A percentile compares a stretch with the other conserved stretches of the same genome.
Evolutionary conservation across 1,140 invertebrate species (phyloP).

Genomic region (Hyles vespertilio): DNA sequence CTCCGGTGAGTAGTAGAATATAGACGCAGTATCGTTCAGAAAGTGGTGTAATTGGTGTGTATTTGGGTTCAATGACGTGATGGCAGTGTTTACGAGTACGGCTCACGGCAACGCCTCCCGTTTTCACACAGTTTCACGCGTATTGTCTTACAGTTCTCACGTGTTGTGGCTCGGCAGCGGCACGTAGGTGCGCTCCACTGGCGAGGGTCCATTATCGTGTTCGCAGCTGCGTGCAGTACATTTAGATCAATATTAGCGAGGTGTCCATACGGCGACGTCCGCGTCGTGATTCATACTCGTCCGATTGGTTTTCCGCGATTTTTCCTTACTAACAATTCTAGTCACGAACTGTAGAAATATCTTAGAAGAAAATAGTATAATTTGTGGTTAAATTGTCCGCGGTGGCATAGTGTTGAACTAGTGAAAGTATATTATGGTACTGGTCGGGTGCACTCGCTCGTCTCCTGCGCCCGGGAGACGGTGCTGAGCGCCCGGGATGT

Average conservation of each 20-base stretch:
- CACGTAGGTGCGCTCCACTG: slow-evolving; percentile 21
- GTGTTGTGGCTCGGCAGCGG: slow-evolving; percentile 45
- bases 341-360: slow-evolving; percentile 3
- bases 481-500: slow-evolving; percentile 46
- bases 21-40: slow-evolving; percentile 14
- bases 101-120: slow-evolving; percentile 72
- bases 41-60: slow-evolving; percentile 32
- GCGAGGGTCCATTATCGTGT: slow-evolving; percentile 6
- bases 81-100: slow-evolving; percentile 41
- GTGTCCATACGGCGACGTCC: slow-evolving; percentile 15
- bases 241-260: slow-evolving; percentile 10
- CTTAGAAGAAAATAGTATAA: not conserved
- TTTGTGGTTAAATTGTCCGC: too few relatives aligned
- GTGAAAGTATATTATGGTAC: slow-evolving; percentile 32
- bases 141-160: slow-evolving; percentile 64
- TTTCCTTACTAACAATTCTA: slow-evolving; percentile 12
- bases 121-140: slow-evolving; percentile 68
- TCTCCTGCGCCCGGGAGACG: slow-evolving; percentile 36
- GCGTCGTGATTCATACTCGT: slow-evolving; percentile 31
- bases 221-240: slow-evolving; percentile 6
- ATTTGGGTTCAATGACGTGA: slow-evolving; percentile 67
- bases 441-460: slow-evolving; percentile 13
- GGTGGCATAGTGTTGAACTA: not conserved
- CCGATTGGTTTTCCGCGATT: slow-evolving; percentile 33
- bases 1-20: slow-evolving; percentile 43